phyloP scores from a whole-genome alignment of 1,140 invertebrate species.

The Ips nitidus region DNA sequence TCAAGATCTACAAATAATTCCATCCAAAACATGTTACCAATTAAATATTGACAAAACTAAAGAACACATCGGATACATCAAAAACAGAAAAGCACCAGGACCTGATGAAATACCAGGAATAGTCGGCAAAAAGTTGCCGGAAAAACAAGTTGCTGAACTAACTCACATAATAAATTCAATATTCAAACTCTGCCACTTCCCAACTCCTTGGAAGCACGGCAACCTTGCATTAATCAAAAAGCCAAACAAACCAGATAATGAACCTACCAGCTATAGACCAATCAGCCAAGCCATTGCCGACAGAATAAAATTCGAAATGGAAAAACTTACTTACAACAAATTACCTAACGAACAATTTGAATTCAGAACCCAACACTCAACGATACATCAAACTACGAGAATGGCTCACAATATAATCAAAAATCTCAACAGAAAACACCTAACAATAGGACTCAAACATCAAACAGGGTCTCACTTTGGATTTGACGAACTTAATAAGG shows the following conservation, averaged over 20 bases:
- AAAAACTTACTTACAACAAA: no score
- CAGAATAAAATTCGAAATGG: neutral
- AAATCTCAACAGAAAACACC: conserved; percentile 5
- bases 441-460: conserved; percentile 14
- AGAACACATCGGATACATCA: neutral
- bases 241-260: neutral
- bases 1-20: no score
- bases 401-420: neutral
- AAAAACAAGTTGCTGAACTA: neutral
- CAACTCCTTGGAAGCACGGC: neutral
- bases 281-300: conserved; percentile 2
- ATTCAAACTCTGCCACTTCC: neutral
- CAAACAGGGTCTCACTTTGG: conserved; percentile 24
- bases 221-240: neutral
- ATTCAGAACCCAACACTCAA: conserved; percentile 2
- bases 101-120: neutral
- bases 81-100: conserved; percentile 20
- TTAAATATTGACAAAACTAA: conserved; percentile 13
- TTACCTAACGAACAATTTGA: conserved; percentile 19
- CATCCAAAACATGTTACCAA: no score
- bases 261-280: neutral
- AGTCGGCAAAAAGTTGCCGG: neutral
- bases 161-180: neutral
- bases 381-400: neutral
- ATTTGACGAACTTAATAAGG: neutral